Conservation (phyloP, 37 sponge, comb jelly and placozoan species). For the Ephydatia muelleri region DNA sequence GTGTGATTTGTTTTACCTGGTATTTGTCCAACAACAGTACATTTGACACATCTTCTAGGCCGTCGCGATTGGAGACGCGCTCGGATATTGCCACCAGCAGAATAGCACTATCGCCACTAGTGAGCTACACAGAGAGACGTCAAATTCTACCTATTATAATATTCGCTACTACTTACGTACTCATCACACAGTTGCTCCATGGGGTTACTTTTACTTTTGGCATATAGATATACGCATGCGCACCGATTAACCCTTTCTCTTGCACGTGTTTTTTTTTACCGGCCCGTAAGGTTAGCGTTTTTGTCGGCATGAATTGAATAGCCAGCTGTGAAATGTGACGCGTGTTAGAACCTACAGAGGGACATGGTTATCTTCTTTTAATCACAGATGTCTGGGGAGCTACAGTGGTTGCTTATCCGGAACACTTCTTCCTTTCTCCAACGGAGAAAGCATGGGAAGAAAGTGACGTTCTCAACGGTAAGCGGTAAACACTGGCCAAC, state of each 20-base stretch:
- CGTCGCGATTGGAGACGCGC: not conserved
- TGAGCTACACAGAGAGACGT: not conserved
- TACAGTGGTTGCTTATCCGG: conserved; percentile 75
- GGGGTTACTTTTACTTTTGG: not conserved
- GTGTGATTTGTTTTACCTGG: not conserved
- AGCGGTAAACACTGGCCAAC: not conserved
- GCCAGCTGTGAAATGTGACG: not conserved
- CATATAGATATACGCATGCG: conserved; percentile 7
- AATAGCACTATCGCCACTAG: not conserved
- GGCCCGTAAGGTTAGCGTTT: not conserved
- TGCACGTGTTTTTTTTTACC: conserved; percentile 2
- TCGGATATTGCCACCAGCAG: not conserved
- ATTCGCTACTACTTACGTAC: not conserved
- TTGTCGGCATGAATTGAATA: not conserved
- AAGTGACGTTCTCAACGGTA: conserved; percentile 63
- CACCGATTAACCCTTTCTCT: not conserved
- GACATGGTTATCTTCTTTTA: not conserved
- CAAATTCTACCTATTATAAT: not conserved
- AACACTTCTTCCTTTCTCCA: conserved; percentile 69
- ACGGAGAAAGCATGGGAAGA: conserved; percentile 37
- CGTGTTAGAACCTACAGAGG: not conserved
- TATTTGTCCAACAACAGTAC: not conserved
- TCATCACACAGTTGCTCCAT: not conserved
- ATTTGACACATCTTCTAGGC: not conserved
- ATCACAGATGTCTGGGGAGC: conserved; percentile 47